Conservation (phyloP, 1,140 invertebrate genomes). For the Chlorops oryzae region DNA sequence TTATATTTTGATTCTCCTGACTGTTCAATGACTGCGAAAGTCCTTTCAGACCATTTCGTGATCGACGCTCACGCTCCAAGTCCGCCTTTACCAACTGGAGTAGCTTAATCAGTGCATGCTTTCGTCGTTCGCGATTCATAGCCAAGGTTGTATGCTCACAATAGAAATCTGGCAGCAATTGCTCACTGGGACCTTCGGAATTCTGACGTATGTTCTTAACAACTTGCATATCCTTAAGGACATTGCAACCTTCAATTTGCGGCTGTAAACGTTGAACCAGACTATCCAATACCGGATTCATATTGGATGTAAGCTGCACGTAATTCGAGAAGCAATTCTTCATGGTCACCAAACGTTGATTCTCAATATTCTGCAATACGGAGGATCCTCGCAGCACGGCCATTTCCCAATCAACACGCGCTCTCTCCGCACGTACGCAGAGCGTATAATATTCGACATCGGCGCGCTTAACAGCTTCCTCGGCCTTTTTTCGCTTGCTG, state of each 20-base stretch:
- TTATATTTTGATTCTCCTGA: constrained; percentile 87
- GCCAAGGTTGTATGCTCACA: constrained; percentile 87
- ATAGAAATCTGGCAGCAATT: constrained; percentile 88
- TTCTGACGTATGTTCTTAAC: constrained; percentile 45
- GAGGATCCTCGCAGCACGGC: constrained; percentile 73
- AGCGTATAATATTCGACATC: constrained; percentile 91
- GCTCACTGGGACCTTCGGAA: constrained; percentile 59
- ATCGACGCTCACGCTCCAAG: constrained; percentile 76
- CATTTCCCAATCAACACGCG: constrained; percentile 87
- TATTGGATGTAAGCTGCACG: constrained; percentile 66
- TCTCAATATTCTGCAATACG: constrained; percentile 76
- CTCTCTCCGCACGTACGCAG: constrained; percentile 80
- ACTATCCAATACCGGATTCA: constrained; percentile 64
- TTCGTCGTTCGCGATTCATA: constrained; percentile 86
- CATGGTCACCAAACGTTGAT: constrained; percentile 77
- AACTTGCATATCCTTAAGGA: constrained; percentile 42
- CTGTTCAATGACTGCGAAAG: constrained; percentile 84
- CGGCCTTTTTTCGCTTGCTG: constrained; percentile 81
- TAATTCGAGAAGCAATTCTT: constrained; percentile 74
- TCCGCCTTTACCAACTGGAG: constrained; percentile 77
- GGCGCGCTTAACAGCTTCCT: constrained; percentile 80
- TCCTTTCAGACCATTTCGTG: constrained; percentile 80
- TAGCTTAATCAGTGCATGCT: constrained; percentile 75
- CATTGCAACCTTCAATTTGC: constrained; percentile 42
- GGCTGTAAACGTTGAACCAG: constrained; percentile 39